Evolutionary conservation across 1,140 invertebrate genomes (phyloP).

Genomic region (Drosophila ambigua): DNA sequence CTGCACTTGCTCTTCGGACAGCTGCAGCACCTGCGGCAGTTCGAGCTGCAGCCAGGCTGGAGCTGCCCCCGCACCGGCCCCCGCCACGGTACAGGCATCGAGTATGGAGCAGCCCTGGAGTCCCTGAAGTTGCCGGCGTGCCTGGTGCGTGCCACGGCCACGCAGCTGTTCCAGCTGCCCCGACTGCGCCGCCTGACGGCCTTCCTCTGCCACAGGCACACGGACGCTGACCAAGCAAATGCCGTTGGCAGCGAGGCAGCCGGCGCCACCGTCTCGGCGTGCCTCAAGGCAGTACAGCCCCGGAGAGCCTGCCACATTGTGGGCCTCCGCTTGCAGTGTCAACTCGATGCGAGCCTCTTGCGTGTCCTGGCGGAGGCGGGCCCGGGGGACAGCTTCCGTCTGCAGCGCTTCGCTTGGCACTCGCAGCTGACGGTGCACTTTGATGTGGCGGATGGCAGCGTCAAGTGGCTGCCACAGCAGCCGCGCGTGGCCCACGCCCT

Average conservation of each 20-base stretch:
- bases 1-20: conserved; percentile 23
- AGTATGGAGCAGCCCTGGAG: conserved; percentile 46
- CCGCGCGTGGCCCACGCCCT: conserved; percentile 57
- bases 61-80: conserved; percentile 1
- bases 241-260: conserved; percentile 28
- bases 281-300: too few species aligned
- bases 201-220: conserved; percentile 50
- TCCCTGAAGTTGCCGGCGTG: conserved; percentile 59
- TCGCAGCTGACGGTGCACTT: conserved; percentile 66
- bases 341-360: conserved; percentile 56
- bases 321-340: conserved; percentile 65
- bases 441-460: conserved; percentile 62
- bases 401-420: conserved; percentile 64
- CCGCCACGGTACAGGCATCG: conserved; percentile 19
- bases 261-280: conserved; percentile 22
- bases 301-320: conserved; percentile 48
- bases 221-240: conserved; percentile 50
- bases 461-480: conserved; percentile 71
- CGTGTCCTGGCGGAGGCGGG: conserved; percentile 22
- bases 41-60: conserved; percentile 41
- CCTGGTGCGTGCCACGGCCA: conserved; percentile 33
- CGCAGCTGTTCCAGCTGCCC: conserved; percentile 49
- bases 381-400: conserved; percentile 27
- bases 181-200: conserved; percentile 57
- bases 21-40: conserved; percentile 25